Evolutionary conservation across 2,113 vertebrate genomes (phyloP).

Genomic region (Nanorana parkeri): DNA sequence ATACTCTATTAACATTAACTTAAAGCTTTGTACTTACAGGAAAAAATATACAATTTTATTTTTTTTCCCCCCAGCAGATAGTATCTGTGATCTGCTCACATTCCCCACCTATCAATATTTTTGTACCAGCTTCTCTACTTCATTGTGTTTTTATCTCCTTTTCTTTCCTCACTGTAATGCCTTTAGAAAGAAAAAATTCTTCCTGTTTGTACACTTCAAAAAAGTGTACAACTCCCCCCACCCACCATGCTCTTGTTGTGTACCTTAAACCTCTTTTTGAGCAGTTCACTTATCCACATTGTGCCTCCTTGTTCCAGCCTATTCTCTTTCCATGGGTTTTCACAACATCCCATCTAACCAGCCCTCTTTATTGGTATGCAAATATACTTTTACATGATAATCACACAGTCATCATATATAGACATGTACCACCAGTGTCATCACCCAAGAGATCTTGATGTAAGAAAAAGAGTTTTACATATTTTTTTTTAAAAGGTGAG

Average conservation of each 20-base stretch:
- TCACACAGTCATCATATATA: neutral
- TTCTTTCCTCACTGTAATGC: slow-evolving; percentile 42
- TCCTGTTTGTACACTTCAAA: slow-evolving; percentile 8
- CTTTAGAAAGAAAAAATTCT: neutral
- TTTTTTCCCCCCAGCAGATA: too few species aligned
- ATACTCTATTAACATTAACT: too few species aligned
- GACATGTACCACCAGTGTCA: neutral
- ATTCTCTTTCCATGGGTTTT: neutral
- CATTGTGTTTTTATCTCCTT: slow-evolving; percentile 4
- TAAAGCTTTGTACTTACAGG: too few species aligned
- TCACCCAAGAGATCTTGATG: too few species aligned
- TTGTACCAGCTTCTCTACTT: neutral
- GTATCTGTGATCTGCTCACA: too few species aligned
- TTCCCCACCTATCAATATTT: neutral
- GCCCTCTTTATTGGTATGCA: slow-evolving; percentile 4
- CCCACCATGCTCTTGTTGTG: slow-evolving; percentile 23
- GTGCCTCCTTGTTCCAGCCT: neutral
- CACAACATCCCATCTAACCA: neutral
- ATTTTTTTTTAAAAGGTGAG: too few species aligned
- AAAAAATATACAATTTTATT: too few species aligned
- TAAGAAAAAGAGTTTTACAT: too few species aligned
- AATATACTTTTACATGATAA: slow-evolving; percentile 9
- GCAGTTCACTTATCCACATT: neutral
- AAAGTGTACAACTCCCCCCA: slow-evolving; percentile 16
- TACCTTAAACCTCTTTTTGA: neutral